These are phyloP conservation scores for Zeuzera pyrina DNA, from an alignment of 2,888 invertebrate genomes.

Conservation along the genomic window DNA sequence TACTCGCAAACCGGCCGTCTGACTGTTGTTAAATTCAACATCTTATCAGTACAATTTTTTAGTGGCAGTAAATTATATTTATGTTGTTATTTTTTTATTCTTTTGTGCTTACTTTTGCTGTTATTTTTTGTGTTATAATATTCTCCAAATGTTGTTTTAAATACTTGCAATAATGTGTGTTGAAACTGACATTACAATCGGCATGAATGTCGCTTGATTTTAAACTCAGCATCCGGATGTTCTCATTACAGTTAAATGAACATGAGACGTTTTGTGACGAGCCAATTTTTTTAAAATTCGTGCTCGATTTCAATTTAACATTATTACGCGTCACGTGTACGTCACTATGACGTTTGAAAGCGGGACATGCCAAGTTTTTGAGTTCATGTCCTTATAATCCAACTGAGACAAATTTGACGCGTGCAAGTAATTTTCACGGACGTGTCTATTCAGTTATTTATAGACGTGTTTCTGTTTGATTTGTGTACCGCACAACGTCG, in stretches of 20 bases:
- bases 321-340: conserved; percentile 10
- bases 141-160: no score
- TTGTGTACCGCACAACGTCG: conserved; percentile 48
- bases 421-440: conserved; percentile 43
- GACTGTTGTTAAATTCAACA: no score
- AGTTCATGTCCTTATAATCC: conserved; percentile 1
- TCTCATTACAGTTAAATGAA: conserved; percentile 3
- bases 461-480: conserved; percentile 60
- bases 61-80: no score
- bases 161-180: no score
- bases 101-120: no score
- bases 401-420: conserved; percentile 4
- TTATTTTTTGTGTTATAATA: no score
- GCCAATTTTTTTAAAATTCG: conserved; percentile 11
- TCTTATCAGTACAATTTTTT: no score
- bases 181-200: no score
- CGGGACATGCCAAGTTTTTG: conserved; percentile 15
- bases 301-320: conserved; percentile 8
- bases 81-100: no score
- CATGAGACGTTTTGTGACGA: conserved; percentile 3
- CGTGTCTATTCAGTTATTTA: conserved; percentile 55
- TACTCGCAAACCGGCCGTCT: no score
- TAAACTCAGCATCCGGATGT: no score
- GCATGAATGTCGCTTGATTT: no score
- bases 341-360: conserved; percentile 12